Evolutionary conservation across 1,140 invertebrate genomes (phyloP), one percentile per base, ranked within the genome.

Genomic region (Nasonia longicornis): DNA sequence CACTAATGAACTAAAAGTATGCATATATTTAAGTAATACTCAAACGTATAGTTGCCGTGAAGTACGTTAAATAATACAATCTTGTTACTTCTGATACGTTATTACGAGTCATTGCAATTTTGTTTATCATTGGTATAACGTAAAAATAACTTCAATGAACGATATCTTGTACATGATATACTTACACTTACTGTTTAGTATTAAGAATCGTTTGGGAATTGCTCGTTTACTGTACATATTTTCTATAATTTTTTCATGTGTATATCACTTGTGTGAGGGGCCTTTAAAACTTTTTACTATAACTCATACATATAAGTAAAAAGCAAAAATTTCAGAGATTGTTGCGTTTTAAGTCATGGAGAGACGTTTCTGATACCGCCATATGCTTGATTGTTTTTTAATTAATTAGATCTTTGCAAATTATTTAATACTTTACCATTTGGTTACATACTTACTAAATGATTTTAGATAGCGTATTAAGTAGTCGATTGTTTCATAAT

Each of bases 191-290:
- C 12, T 70, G 45, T 70, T 78, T 52, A 71, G n/a, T 42, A 72
- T 42, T 77, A 69, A 77, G 42, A 31, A 64, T 79, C 52, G 1
- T 31, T 72, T n/a, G 29, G 35, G 16, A 67, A 26, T 74, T 31
- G 22, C 63, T 75, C 29, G 26, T 70, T 76, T 70, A 81, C 29
- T 81, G 45, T 76, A 81, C 73, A 71, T 81, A 81, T 75, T 81
- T 70, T 76, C 66, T 75, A 76, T 63, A 52, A 20, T 79, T 48
- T 79, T 71, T 78, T 45, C 22, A 16, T 31, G 70, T 63, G 16
- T 74, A 20, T 74, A 67, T 74, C 38, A 20, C 14, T 80, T 26
- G 20, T 10, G 63, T 29, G 35, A 35, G 38, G 26, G 26, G 42
- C 22, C 26, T 74, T 67, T 79, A 72, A 38, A 29, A 73, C 72